A percentile compares a stretch with the other conserved stretches of the same genome.
Conservation (phyloP, 2,113 vertebrate genomes). For the Nannobrachium achirus region DNA sequence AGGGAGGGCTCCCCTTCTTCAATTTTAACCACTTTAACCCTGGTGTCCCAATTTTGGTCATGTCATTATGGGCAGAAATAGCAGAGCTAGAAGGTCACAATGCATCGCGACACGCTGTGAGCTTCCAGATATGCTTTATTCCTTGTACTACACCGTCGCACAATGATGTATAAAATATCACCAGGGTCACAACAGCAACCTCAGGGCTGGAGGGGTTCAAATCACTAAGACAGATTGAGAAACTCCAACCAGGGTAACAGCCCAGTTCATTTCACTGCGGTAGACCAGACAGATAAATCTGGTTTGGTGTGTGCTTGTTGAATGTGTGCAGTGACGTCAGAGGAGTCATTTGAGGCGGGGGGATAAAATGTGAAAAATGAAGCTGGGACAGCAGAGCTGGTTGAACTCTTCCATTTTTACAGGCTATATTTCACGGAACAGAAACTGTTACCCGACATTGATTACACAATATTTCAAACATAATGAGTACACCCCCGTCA, state of each 20-base stretch:
- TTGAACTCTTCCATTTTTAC: slow-evolving; percentile 11
- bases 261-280: slow-evolving; percentile 47
- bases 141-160: no score
- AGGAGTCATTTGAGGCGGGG: slow-evolving; percentile 45
- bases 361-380: slow-evolving; percentile 60
- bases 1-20: slow-evolving; percentile 11
- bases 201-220: slow-evolving; percentile 15
- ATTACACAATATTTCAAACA: slow-evolving; percentile 10
- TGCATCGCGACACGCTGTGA: no score
- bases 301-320: slow-evolving; percentile 41
- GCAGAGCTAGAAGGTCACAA: no score
- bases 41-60: no score
- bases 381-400: slow-evolving; percentile 29
- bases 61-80: no score
- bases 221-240: slow-evolving; percentile 57
- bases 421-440: slow-evolving; percentile 27
- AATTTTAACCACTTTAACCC: no score
- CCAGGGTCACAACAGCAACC: no score
- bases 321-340: slow-evolving; percentile 60
- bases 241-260: slow-evolving; percentile 41
- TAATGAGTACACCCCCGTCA: no score
- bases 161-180: no score
- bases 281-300: slow-evolving; percentile 52
- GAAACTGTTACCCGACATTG: slow-evolving; percentile 35
- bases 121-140: no score